Evolutionary conservation across 2,113 vertebrate genomes (phyloP).

Genomic region (Hystrix cristata): DNA sequence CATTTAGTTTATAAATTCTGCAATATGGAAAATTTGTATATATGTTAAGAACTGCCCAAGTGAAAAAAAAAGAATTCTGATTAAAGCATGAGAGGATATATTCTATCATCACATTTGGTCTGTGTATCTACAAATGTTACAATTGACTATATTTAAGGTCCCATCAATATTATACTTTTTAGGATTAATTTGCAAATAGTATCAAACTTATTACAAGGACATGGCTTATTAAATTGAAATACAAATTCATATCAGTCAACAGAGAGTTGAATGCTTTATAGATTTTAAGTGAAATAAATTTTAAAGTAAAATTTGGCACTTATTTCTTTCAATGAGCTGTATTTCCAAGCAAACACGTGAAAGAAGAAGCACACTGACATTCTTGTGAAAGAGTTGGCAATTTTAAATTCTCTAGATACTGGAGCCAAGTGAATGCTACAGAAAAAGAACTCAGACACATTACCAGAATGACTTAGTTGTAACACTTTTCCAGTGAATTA

Average conservation of each 20-base stretch:
- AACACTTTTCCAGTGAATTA: neutral
- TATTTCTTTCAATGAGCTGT: neutral
- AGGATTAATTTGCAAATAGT: constrained; percentile 40
- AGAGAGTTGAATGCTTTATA: neutral
- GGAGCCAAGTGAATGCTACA: neutral
- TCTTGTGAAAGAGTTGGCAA: neutral
- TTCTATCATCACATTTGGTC: neutral
- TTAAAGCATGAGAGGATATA: neutral
- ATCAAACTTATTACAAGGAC: neutral
- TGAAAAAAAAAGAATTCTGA: constrained; percentile 5
- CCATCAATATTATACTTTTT: neutral
- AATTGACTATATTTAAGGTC: constrained; percentile 44
- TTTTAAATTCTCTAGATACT: neutral
- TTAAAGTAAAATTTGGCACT: neutral
- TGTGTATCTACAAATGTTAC: neutral
- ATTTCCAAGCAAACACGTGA: constrained; percentile 23
- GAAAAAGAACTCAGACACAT: neutral
- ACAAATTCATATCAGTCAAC: neutral
- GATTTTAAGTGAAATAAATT: neutral
- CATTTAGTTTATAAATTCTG: neutral
- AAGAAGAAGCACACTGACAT: neutral
- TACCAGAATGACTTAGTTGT: neutral
- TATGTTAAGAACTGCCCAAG: constrained; percentile 6
- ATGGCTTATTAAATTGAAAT: constrained; percentile 20
- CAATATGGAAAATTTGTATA: neutral